Base-by-base conservation (phyloP, 2,888 invertebrate genomes). In the Ceraclea dissimilis region DNA sequence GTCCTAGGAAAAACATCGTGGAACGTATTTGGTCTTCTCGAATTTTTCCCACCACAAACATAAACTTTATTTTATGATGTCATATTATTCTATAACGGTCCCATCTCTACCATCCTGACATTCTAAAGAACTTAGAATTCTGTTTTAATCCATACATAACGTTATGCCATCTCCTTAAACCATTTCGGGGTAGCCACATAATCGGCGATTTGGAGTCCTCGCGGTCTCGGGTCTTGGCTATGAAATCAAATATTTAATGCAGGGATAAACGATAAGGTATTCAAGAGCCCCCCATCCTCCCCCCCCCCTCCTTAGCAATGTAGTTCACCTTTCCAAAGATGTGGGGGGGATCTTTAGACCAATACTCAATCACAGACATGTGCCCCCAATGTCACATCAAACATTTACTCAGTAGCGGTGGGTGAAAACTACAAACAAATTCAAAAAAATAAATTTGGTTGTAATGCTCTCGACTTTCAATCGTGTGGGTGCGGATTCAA, bases 301-400 rank as follows among this genome's bases (percentile, higher is more conserved):
- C 4, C 10, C 26, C 26, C 4, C 26, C 26, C 26, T n/a, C 26
- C 26, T 10, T 26, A 26, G 10, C 10, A 26, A 26, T 26, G 10
- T 26, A 26, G 10, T 26, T 26, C 26, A 26, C 26, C 26, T 26
- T 26, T 4, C 26, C 8, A 13, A 13, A 8, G 39, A 8, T 5
- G 48, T 31, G 20, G 48, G 47, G 19, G 39, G 56, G 39, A 16
- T 39, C 2, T 16, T 39, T 39, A 13, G 39, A 39, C 39, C 39
- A 56, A 60, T 57, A 58, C 54, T 61, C 57, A 61, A 61, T 61
- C 61, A 61, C 61, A 46, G 61, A 51, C 57, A 61, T 57, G 57
- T 49, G 59, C 59, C 61, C 61, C 61, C 19, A 26, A 59, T 61
- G 61, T 61, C 61, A 53, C 61, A 61, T 61, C 60, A 60, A 34